Conservation (phyloP, 2,113 vertebrate species). For the Mystacornis crossleyi region DNA sequence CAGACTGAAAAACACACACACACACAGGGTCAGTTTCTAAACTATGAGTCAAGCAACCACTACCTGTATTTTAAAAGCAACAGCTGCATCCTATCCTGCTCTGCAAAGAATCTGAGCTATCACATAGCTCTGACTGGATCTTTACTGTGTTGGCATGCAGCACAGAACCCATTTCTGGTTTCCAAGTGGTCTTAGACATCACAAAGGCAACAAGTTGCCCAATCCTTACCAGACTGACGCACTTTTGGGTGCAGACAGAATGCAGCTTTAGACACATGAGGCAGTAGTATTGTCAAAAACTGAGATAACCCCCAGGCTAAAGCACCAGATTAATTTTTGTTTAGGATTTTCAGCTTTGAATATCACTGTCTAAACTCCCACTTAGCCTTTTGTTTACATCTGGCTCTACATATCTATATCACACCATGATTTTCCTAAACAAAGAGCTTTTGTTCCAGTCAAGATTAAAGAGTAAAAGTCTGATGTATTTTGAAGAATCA, state of each 20-base stretch:
- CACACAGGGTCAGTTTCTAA: neutral
- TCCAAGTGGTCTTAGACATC: neutral
- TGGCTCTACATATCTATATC: neutral
- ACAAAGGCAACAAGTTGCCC: neutral
- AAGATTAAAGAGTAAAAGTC: neutral
- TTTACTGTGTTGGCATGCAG: neutral
- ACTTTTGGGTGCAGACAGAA: neutral
- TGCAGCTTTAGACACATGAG: neutral
- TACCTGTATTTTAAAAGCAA: neutral
- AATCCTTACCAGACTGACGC: neutral
- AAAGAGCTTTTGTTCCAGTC: neutral
- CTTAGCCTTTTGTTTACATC: neutral
- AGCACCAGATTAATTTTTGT: neutral
- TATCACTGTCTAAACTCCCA: neutral
- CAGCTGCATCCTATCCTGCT: neutral
- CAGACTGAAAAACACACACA: neutral
- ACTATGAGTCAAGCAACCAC: neutral
- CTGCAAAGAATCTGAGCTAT: neutral
- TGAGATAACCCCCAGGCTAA: neutral
- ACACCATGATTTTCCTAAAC: neutral
- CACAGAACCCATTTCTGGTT: neutral
- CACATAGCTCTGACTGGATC: neutral
- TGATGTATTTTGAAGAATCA: neutral
- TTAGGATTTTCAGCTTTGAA: neutral
- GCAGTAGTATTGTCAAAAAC: neutral